phyloP scores from a whole-genome alignment of 2,888 invertebrate genomes.

The Drosophila trichaetosa region DNA sequence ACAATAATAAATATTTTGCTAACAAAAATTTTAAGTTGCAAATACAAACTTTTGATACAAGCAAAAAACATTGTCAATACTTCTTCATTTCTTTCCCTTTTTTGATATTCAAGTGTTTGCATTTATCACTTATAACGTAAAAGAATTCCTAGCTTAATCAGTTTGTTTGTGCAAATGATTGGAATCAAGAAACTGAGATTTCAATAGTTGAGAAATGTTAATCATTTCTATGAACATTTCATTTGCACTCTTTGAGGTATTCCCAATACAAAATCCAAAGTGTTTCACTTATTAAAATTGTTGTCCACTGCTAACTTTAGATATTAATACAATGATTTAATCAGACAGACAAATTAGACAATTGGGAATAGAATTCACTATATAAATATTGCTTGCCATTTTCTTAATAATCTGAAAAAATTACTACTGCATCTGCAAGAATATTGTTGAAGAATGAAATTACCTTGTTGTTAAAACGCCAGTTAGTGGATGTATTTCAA shows the following conservation, averaged over 20 bases:
- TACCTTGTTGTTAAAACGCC: constrained; percentile 88
- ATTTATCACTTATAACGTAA: too few species aligned
- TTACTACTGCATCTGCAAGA: neutral
- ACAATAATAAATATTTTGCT: neutral
- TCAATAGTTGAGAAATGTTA: too few species aligned
- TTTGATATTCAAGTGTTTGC: neutral
- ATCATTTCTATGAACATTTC: too few species aligned
- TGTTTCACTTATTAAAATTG: neutral
- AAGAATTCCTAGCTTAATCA: too few species aligned
- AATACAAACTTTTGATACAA: neutral
- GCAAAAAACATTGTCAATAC: neutral
- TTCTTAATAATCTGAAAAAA: neutral
- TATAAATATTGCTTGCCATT: neutral
- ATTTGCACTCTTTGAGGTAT: neutral
- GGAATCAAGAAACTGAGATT: too few species aligned
- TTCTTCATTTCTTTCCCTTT: neutral
- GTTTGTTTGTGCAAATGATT: too few species aligned
- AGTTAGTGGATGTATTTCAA: constrained; percentile 89
- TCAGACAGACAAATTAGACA: neutral
- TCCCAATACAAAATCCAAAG: neutral
- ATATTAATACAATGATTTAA: neutral
- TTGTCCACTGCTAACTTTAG: neutral
- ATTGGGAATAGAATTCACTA: neutral
- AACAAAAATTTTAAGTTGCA: neutral
- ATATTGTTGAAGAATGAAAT: neutral